Evolutionary conservation across 1,140 invertebrate species (phyloP), one percentile per base, ranked within the genome.

Genomic region (Drosophila paulistorum): DNA sequence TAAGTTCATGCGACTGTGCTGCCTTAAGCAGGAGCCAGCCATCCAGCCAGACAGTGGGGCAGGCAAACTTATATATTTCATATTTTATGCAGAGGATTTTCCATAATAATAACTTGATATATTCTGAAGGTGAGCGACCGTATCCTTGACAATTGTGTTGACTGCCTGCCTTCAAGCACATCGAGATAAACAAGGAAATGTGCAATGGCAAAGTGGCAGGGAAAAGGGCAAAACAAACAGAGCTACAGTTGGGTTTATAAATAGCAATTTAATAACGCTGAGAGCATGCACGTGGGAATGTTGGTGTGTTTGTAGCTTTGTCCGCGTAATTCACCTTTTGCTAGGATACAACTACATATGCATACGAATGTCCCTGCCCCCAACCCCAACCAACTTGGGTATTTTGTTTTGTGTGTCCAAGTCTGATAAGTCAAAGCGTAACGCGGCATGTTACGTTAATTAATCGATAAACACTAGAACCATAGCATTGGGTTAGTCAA

Each of bases 201-300:
- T 55, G 57, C 9, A 51, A 23, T 20, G 45, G 30, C 33, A 54
- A 23, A 42, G 60, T 64, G 33, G 39, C 3, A 41, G 37, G 39
- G 57, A 54, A 74, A 51, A 57, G 26, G 45, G 45, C 17, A 66
- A 72, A 78, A 71, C 63, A 71, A 61, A 69, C 63, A 61, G 58
- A 63, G 69, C 55, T 80, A 77, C 66, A 66, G 35, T 74, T 78
- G 54, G 63, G 58, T 72, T 83, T 87, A 87, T 87, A 89, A 87
- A 87, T 87, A 87, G 84, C 55, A 83, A 69, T 87, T 87, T 87
- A 87, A 87, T 87, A 87, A 87, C 76, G 83, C 67, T 87, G 77
- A 87, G 84, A 87, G 84, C 83, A 68, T 74, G 72, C 83, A 89
- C 83, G 83, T 87, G 84, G 79, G 82, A 85, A 85, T 77, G 79